Percentiles rank a stretch among this genome's conserved stretches.
phyloP scores from a whole-genome alignment of 2,113 vertebrate genomes.

The Thalassarche chlororhynchos region DNA sequence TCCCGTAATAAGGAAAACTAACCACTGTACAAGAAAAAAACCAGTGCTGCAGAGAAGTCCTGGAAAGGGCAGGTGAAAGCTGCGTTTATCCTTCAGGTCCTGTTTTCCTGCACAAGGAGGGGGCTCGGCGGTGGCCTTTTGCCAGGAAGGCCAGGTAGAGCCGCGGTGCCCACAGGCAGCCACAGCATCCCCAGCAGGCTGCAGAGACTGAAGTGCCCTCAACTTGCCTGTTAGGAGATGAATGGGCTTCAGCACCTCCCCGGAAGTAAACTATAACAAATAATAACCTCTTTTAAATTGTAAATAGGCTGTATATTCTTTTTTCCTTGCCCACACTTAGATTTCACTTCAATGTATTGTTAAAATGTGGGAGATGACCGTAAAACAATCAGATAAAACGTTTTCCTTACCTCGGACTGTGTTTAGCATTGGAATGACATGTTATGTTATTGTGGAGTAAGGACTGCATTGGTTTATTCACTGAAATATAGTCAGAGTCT shows the following conservation, averaged over 20 bases:
- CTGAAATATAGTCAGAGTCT: neutral
- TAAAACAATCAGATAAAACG: neutral
- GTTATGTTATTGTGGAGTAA: neutral
- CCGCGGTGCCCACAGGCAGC: neutral
- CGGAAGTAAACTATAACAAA: neutral
- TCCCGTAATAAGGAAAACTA: neutral
- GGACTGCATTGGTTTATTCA: neutral
- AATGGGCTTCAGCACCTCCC: neutral
- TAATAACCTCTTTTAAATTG: neutral
- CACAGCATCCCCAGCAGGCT: neutral
- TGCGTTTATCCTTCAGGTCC: neutral
- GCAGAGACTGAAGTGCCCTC: neutral
- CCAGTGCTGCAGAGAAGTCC: neutral
- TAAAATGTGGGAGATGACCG: neutral
- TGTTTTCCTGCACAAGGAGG: neutral
- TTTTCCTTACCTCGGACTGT: neutral
- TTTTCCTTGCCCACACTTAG: neutral
- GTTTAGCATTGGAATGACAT: neutral
- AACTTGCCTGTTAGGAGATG: neutral
- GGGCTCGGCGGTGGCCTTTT: neutral
- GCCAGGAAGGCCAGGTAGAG: neutral
- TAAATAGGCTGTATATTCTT: neutral
- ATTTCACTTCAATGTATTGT: neutral
- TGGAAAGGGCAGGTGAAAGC: neutral
- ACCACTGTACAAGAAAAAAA: neutral